Conservation (phyloP, 2,888 invertebrate genomes). For the Schizotus pectinicornis region DNA sequence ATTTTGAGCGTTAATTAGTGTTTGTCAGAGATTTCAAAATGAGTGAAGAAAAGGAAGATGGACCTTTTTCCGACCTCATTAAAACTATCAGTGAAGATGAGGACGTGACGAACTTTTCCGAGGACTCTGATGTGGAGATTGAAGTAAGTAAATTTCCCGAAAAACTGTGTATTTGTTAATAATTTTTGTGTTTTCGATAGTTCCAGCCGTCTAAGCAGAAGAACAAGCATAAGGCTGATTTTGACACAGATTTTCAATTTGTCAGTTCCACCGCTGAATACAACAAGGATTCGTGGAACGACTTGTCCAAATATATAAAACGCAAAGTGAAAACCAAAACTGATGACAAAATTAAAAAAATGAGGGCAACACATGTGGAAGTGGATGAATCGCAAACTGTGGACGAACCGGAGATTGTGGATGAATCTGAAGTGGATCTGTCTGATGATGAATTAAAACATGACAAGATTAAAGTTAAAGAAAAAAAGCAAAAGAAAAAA, state of each 20-base stretch:
- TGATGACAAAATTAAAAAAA: slow-evolving; percentile 81
- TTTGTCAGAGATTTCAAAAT: too few species aligned
- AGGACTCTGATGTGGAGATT: slow-evolving; percentile 80
- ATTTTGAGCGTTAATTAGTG: too few species aligned
- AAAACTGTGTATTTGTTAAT: background rate
- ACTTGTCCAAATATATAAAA: slow-evolving; percentile 49
- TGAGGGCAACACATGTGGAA: slow-evolving; percentile 60
- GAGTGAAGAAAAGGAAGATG: slow-evolving; percentile 7
- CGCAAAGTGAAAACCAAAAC: slow-evolving; percentile 80
- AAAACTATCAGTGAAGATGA: slow-evolving; percentile 85
- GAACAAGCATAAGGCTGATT: slow-evolving; percentile 70
- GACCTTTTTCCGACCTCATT: slow-evolving; percentile 60
- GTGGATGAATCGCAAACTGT: too few species aligned
- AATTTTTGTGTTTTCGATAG: slow-evolving; percentile 56
- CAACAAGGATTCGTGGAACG: slow-evolving; percentile 67
- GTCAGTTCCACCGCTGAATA: slow-evolving; percentile 79
- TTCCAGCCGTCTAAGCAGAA: slow-evolving; percentile 84
- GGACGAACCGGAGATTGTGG: slow-evolving; percentile 61
- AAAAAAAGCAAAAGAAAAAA: slow-evolving; percentile 61
- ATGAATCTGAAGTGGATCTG: slow-evolving; percentile 67
- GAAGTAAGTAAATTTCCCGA: slow-evolving; percentile 67
- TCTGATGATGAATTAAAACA: slow-evolving; percentile 81
- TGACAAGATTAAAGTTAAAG: slow-evolving; percentile 72
- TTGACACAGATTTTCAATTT: slow-evolving; percentile 83
- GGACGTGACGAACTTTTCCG: slow-evolving; percentile 79